These are phyloP conservation scores for Furcula furcula DNA, from an alignment of 2,888 invertebrate genomes.

Conservation along the genomic window DNA sequence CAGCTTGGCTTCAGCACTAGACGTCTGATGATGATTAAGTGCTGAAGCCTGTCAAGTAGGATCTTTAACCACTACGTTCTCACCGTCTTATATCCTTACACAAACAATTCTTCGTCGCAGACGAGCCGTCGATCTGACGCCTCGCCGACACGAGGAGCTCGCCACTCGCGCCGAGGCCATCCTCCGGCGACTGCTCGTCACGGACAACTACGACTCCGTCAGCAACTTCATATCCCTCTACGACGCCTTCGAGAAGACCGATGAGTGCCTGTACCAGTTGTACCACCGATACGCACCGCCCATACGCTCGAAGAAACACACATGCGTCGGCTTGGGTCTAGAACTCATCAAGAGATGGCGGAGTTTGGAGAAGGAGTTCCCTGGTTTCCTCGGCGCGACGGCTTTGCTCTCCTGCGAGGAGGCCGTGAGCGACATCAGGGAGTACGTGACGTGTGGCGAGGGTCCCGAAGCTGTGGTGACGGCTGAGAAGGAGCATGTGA, in stretches of 20 bases:
- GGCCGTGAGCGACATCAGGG: constrained; percentile 83
- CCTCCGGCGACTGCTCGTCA: constrained; percentile 89
- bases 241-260: constrained; percentile 84
- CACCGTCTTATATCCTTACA: background rate
- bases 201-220: constrained; percentile 94
- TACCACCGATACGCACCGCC: constrained; percentile 90
- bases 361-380: constrained; percentile 82
- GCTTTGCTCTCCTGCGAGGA: constrained; percentile 93
- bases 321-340: constrained; percentile 91
- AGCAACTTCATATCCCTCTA: constrained; percentile 89
- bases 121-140: constrained; percentile 37
- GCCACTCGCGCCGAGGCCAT: constrained; percentile 89
- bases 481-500: constrained; percentile 94
- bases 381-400: constrained; percentile 83
- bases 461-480: constrained; percentile 81
- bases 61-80: constrained; percentile 34
- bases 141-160: constrained; percentile 88
- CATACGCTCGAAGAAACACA: constrained; percentile 89
- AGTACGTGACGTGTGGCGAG: constrained; percentile 81
- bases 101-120: background rate
- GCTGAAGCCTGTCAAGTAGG: too few relatives aligned
- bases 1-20: too few relatives aligned
- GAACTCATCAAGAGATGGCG: constrained; percentile 87
- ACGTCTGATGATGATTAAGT: too few relatives aligned
- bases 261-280: constrained; percentile 84